Percentiles rank a stretch among this genome's conserved stretches.
These are phyloP conservation scores for Sinocyclocheilus anophthalmus DNA, from an alignment of 2,113 vertebrate species.

Conservation along the genomic window DNA sequence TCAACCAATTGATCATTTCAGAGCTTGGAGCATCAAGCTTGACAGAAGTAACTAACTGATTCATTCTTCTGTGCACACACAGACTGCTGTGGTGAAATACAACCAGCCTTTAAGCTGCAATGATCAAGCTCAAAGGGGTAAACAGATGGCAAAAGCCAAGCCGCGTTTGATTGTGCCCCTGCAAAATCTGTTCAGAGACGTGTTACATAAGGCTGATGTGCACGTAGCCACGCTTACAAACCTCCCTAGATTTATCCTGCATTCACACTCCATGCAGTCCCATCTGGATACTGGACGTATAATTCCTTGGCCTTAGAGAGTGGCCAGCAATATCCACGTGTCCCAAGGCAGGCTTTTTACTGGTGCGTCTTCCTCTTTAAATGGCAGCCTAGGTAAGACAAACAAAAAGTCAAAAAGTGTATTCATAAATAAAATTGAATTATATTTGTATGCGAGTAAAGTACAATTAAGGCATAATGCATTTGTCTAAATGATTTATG, in stretches of 20 bases:
- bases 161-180: constrained; percentile 43
- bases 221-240: constrained; percentile 33
- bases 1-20: not conserved
- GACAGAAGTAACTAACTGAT: no score
- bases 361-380: not conserved
- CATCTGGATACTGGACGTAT: constrained; percentile 29
- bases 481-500: not conserved
- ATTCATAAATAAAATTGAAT: not conserved
- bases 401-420: not conserved
- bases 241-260: constrained; percentile 29
- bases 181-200: constrained; percentile 42
- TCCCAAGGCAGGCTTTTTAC: constrained; percentile 6
- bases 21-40: no score
- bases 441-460: not conserved
- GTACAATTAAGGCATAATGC: not conserved
- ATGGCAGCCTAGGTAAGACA: not conserved
- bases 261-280: constrained; percentile 26
- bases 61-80: no score
- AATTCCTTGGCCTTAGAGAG: constrained; percentile 22
- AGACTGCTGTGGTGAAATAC: no score
- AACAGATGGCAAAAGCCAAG: constrained; percentile 54
- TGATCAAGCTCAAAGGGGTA: constrained; percentile 38
- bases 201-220: constrained; percentile 48
- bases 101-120: not conserved
- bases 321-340: not conserved